These are phyloP conservation scores for Helicoverpa armigera DNA, from an alignment of 1,140 invertebrate species.

Conservation along the genomic window DNA sequence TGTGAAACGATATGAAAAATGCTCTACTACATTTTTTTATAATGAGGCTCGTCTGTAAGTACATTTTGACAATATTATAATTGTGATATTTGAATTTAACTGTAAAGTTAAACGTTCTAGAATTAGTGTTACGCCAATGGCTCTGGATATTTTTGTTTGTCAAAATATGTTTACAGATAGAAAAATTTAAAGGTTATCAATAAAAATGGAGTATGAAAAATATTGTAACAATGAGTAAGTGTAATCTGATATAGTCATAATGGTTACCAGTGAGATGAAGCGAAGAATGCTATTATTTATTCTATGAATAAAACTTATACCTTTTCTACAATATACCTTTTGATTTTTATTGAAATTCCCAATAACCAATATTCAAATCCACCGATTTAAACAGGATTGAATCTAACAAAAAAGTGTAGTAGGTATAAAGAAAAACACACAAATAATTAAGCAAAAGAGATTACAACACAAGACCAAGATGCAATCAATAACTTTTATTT, in stretches of 20 bases:
- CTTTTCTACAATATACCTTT: conserved; percentile 49
- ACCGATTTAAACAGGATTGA: too few relatives aligned
- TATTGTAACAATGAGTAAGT: conserved; percentile 13
- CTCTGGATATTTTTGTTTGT: not conserved
- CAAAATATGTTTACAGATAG: conserved; percentile 44
- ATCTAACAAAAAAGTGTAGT: not conserved
- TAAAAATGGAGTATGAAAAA: conserved; percentile 38
- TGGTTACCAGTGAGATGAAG: conserved; percentile 54
- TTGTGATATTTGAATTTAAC: conserved; percentile 28
- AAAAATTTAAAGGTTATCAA: conserved; percentile 12
- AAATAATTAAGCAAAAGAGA: too few relatives aligned
- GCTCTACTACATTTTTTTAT: conserved; percentile 39
- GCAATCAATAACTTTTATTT: too few relatives aligned
- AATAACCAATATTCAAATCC: not conserved
- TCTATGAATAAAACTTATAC: conserved; percentile 77
- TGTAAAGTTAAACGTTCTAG: conserved; percentile 13
- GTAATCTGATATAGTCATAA: conserved; percentile 57
- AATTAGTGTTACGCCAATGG: conserved; percentile 8
- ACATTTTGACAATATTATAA: conserved; percentile 27
- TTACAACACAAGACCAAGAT: too few relatives aligned
- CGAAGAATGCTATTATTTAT: conserved; percentile 74
- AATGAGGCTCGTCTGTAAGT: conserved; percentile 36
- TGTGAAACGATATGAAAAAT: conserved; percentile 24
- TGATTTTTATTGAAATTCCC: conserved; percentile 42
- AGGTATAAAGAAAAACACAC: too few relatives aligned